phyloP scores from a whole-genome alignment of 1,140 invertebrate species.

The Aphis craccivora region DNA sequence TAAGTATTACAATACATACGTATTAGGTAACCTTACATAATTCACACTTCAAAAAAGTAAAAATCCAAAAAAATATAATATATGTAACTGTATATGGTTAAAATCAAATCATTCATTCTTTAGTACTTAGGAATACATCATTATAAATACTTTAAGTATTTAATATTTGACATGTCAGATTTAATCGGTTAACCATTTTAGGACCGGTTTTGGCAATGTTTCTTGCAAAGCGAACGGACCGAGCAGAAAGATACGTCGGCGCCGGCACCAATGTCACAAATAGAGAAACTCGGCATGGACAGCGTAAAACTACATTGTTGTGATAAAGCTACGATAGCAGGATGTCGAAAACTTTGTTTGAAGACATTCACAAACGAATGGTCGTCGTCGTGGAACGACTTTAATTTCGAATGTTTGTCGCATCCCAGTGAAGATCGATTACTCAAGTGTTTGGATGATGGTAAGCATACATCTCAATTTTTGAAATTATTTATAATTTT shows the following conservation, averaged over 20 bases:
- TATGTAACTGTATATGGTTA: not conserved
- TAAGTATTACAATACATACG: too few species aligned
- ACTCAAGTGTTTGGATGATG: constrained; percentile 84
- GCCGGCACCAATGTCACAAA: constrained; percentile 64
- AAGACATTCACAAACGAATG: constrained; percentile 84
- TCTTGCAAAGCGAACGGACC: constrained; percentile 64
- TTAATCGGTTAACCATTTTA: constrained; percentile 62
- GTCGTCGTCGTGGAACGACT: constrained; percentile 76
- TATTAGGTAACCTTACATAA: not conserved
- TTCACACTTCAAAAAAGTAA: not conserved
- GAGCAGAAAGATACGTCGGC: constrained; percentile 62
- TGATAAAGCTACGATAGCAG: constrained; percentile 72
- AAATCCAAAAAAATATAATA: not conserved
- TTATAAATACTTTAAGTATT: not conserved
- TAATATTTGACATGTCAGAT: not conserved
- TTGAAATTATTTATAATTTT: not conserved
- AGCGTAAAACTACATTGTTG: constrained; percentile 88
- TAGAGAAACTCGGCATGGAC: constrained; percentile 75
- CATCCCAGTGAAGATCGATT: constrained; percentile 76
- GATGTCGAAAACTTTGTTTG: constrained; percentile 79
- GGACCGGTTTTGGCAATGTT: constrained; percentile 72
- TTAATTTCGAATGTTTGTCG: constrained; percentile 77
- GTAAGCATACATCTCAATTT: constrained; percentile 65
- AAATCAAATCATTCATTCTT: not conserved
- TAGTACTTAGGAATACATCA: not conserved